Evolutionary conservation across 2,113 vertebrate species (phyloP).

Genomic region (Nothocercus nigrocapillus): DNA sequence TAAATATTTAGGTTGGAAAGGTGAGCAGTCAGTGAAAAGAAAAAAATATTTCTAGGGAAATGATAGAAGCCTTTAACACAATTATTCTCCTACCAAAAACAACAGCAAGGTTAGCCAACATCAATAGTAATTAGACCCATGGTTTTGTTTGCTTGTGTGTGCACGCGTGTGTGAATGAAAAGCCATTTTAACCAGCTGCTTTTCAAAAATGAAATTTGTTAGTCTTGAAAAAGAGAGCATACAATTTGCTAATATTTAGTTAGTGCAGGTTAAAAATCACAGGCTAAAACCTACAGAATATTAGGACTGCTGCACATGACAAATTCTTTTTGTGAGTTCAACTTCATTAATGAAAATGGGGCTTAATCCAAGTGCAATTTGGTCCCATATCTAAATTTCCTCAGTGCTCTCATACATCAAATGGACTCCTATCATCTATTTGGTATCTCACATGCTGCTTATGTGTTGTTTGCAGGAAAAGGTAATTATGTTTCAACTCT

Average conservation of each 20-base stretch:
- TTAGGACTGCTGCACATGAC: background rate
- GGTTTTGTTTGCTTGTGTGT: background rate
- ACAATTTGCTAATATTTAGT: background rate
- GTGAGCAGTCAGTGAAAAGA: constrained; percentile 32
- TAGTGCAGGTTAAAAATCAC: background rate
- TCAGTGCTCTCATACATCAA: background rate
- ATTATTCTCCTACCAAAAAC: background rate
- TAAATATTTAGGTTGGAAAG: constrained; percentile 37
- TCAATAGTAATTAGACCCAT: background rate
- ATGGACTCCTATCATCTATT: constrained; percentile 11
- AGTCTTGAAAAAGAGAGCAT: background rate
- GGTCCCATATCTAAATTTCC: constrained; percentile 1
- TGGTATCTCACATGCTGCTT: constrained; percentile 16
- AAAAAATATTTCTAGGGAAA: constrained; percentile 25
- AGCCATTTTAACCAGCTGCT: background rate
- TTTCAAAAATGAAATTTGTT: background rate
- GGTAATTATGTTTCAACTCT: constrained; percentile 38
- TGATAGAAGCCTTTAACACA: background rate
- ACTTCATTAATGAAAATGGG: background rate
- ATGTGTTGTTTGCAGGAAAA: constrained; percentile 7
- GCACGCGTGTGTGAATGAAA: background rate
- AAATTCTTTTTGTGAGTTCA: background rate
- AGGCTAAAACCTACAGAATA: background rate
- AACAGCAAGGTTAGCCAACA: background rate
- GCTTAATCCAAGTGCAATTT: background rate